Conservation (phyloP, 2,888 invertebrate genomes). For the Argyresthia albistria region DNA sequence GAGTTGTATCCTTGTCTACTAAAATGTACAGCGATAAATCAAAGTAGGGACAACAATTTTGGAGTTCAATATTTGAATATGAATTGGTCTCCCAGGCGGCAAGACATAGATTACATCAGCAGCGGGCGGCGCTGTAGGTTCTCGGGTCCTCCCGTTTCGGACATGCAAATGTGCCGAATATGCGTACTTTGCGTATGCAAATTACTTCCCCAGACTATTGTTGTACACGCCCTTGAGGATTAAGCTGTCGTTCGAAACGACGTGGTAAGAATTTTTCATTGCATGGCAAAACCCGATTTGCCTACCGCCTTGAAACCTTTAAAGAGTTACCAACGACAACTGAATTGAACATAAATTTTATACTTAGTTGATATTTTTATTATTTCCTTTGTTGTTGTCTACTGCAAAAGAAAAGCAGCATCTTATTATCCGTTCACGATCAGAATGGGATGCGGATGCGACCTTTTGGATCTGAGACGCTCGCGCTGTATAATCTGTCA, state of each 20-base stretch:
- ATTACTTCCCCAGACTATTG: conserved; percentile 59
- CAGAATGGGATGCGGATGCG: too few species aligned
- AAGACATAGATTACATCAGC: conserved; percentile 54
- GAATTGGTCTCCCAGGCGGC: conserved; percentile 30
- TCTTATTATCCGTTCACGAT: too few species aligned
- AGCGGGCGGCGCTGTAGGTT: conserved; percentile 21
- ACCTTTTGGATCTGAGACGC: too few species aligned
- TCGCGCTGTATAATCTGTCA: too few species aligned
- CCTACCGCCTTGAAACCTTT: neutral
- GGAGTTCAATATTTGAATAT: conserved; percentile 49
- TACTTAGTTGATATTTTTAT: too few species aligned
- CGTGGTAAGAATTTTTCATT: conserved; percentile 52
- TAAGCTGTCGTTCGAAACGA: conserved; percentile 36
- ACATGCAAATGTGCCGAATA: conserved; percentile 61
- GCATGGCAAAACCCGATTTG: conserved; percentile 33
- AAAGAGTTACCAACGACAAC: too few species aligned
- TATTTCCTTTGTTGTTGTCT: too few species aligned
- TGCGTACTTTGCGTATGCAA: conserved; percentile 45
- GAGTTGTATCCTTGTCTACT: conserved; percentile 14
- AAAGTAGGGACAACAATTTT: conserved; percentile 39
- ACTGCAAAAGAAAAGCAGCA: too few species aligned
- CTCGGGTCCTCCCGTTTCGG: conserved; percentile 24
- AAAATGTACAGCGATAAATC: conserved; percentile 31
- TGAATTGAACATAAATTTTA: too few species aligned
- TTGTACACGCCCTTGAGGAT: conserved; percentile 54